Conservation (phyloP, 2,113 vertebrate species). For the Myiagra hebetior region DNA sequence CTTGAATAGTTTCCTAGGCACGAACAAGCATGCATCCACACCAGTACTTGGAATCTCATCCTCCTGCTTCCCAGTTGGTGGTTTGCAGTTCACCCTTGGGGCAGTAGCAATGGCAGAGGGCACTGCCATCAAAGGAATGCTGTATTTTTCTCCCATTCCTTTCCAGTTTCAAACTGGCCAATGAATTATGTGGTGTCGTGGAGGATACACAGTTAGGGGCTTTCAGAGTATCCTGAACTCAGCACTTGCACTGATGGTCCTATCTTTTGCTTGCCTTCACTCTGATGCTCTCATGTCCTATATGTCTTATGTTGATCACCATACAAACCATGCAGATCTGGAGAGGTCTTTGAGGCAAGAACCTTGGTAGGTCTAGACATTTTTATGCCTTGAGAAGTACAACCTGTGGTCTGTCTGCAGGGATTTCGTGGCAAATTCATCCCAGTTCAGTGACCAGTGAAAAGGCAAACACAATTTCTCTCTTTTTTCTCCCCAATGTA, state of each 20-base stretch:
- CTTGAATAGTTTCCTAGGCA: not conserved
- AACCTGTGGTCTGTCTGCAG: not conserved
- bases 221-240: not conserved
- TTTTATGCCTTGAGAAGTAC: not conserved
- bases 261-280: not conserved
- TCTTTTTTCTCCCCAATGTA: accelerated
- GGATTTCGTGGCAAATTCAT: not conserved
- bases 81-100: not conserved
- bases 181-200: not conserved
- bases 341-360: not conserved
- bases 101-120: not conserved
- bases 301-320: not conserved
- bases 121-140: not conserved
- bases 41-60: not conserved
- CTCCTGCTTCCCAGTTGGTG: not conserved
- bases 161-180: not conserved
- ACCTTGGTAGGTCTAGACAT: not conserved
- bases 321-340: not conserved
- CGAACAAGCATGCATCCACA: not conserved
- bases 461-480: not conserved
- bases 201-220: not conserved
- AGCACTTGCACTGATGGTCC: not conserved
- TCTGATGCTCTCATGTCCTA: not conserved
- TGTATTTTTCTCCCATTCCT: not conserved
- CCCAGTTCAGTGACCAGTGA: not conserved